Conservation (phyloP, 2,888 invertebrate genomes). For the Tenthredo scrophulariae region DNA sequence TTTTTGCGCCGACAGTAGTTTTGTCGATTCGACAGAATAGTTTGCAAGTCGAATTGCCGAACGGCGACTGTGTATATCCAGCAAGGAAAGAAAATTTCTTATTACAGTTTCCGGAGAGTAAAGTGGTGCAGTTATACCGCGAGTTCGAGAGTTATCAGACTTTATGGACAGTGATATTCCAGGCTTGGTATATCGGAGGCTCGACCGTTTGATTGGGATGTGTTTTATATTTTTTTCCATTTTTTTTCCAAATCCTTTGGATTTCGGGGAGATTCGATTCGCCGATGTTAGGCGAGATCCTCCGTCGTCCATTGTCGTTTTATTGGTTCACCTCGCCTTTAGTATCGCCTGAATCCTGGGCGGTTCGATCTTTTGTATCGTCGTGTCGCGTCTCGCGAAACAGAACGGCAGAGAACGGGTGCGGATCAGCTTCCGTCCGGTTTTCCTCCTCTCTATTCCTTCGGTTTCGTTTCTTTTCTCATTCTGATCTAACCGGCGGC, state of each 20-base stretch:
- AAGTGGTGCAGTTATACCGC: not conserved
- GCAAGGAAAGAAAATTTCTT: not conserved
- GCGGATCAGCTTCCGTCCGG: not conserved
- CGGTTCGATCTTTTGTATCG: constrained; percentile 34
- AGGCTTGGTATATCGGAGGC: not conserved
- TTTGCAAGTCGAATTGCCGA: not conserved
- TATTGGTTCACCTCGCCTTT: constrained; percentile 25
- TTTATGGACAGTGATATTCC: not conserved
- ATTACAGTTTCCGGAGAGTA: not conserved
- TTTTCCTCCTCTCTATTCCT: not conserved
- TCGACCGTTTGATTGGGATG: not conserved
- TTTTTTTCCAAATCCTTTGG: not conserved
- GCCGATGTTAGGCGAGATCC: not conserved
- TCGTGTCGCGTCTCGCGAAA: not conserved
- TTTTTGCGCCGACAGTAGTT: too few species aligned
- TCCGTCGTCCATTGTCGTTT: not conserved
- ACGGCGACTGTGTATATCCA: not conserved
- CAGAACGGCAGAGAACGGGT: too few species aligned
- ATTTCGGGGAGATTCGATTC: constrained; percentile 6
- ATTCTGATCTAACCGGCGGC: not conserved
- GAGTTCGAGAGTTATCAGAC: not conserved
- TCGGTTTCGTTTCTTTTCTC: not conserved
- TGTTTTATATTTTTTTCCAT: not conserved
- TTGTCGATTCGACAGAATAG: not conserved
- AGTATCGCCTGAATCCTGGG: not conserved